Evolutionary conservation across 2,113 vertebrate species (phyloP).

Genomic region (Oryzias javanicus): DNA sequence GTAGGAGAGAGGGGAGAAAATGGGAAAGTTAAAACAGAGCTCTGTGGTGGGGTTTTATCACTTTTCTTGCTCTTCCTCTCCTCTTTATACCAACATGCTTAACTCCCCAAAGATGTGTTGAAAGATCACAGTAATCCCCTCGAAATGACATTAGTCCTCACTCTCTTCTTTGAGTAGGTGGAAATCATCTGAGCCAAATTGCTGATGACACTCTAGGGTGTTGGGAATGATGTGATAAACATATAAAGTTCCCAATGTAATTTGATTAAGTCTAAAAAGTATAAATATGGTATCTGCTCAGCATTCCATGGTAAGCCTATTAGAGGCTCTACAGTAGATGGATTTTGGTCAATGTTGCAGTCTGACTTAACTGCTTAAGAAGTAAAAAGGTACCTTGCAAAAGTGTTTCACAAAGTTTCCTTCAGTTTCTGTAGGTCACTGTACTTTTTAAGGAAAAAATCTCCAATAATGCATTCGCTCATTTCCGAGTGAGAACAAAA

Average conservation of each 20-base stretch:
- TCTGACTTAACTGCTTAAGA: conserved; percentile 47
- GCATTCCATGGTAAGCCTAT: conserved; percentile 66
- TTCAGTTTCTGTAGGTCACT: neutral
- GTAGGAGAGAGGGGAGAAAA: conserved; percentile 62
- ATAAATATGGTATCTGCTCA: conserved; percentile 68
- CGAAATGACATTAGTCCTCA: conserved; percentile 81
- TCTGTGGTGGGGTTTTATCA: conserved; percentile 67
- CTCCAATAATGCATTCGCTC: neutral
- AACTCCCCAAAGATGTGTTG: conserved; percentile 74
- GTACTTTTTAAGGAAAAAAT: neutral
- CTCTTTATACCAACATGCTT: conserved; percentile 66
- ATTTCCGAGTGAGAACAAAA: no score
- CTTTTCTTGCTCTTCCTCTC: conserved; percentile 65
- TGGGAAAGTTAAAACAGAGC: conserved; percentile 72
- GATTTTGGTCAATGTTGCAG: conserved; percentile 45
- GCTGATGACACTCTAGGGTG: conserved; percentile 77
- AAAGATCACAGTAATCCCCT: conserved; percentile 80
- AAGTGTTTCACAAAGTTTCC: conserved; percentile 27
- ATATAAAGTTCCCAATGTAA: conserved; percentile 77
- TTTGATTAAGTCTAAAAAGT: conserved; percentile 77
- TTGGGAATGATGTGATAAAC: conserved; percentile 74
- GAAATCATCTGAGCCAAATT: conserved; percentile 78
- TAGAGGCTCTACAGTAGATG: conserved; percentile 67
- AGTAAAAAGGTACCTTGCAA: conserved; percentile 28
- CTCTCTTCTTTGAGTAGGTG: conserved; percentile 80